A percentile compares a stretch with the other conserved stretches of the same genome.
phyloP scores from a whole-genome alignment of 2,113 vertebrate species.

The Acinonyx jubatus region DNA sequence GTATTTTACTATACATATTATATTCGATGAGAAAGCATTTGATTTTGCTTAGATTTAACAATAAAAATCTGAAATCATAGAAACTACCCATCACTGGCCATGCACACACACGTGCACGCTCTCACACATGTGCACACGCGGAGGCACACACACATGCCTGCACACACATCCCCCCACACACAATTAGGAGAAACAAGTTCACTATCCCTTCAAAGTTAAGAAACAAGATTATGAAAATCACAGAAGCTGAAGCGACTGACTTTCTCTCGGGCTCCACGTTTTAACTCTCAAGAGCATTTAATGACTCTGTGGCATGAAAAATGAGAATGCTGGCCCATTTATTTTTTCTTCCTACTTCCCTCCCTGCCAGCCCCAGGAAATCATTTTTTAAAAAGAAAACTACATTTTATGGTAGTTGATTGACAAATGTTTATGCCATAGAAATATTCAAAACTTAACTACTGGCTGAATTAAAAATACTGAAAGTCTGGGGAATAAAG shows the following conservation, averaged over 20 bases:
- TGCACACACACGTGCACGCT: no score
- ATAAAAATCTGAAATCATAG: not conserved
- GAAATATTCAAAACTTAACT: slow-evolving; percentile 37
- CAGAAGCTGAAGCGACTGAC: not conserved
- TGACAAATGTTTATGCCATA: slow-evolving; percentile 12
- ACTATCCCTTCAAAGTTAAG: not conserved
- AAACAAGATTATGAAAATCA: not conserved
- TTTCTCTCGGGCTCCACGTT: not conserved
- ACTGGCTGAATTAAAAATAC: slow-evolving; percentile 40
- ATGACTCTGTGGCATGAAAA: not conserved
- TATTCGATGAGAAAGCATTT: not conserved
- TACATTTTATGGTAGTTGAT: not conserved
- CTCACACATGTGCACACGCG: no score
- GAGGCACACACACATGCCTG: not conserved
- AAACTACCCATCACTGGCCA: not conserved
- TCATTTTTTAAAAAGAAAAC: not conserved
- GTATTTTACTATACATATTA: not conserved
- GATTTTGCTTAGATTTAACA: not conserved
- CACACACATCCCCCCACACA: not conserved
- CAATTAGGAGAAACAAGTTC: not conserved
- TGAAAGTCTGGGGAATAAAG: slow-evolving; percentile 46
- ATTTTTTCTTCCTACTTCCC: not conserved
- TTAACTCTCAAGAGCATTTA: not conserved
- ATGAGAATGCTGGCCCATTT: not conserved
- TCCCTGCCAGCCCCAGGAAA: slow-evolving; percentile 28